These are phyloP conservation scores for Acrobasis consociella DNA, from an alignment of 2,888 invertebrate species.

Conservation along the genomic window DNA sequence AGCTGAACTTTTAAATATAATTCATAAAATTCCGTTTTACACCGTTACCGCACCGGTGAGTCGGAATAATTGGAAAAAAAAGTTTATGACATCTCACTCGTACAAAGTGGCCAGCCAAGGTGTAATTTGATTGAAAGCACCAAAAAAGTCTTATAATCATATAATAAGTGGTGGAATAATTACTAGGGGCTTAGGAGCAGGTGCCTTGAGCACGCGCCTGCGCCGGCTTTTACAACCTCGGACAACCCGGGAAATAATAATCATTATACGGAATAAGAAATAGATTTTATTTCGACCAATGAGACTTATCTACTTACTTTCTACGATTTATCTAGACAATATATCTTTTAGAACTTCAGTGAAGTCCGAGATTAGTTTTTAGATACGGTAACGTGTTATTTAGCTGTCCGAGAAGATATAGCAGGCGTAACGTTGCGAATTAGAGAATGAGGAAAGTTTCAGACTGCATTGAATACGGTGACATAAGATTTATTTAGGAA, in stretches of 20 bases:
- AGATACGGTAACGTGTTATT: neutral
- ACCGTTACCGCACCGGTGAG: constrained; percentile 58
- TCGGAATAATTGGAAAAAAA: constrained; percentile 57
- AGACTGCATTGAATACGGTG: neutral
- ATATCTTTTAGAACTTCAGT: constrained; percentile 7
- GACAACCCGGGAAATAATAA: constrained; percentile 49
- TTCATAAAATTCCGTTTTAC: constrained; percentile 65
- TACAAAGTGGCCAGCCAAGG: constrained; percentile 75
- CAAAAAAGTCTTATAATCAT: constrained; percentile 82
- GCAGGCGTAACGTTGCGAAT: neutral
- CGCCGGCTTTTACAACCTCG: constrained; percentile 42
- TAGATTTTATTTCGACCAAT: constrained; percentile 24
- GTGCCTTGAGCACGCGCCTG: constrained; percentile 68
- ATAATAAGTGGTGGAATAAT: constrained; percentile 82
- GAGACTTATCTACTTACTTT: too few species aligned
- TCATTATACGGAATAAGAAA: constrained; percentile 48
- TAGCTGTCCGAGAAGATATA: neutral
- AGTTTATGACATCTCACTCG: constrained; percentile 80
- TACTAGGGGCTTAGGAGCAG: constrained; percentile 76
- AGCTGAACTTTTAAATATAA: constrained; percentile 34
- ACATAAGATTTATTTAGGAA: too few species aligned
- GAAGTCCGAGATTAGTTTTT: neutral
- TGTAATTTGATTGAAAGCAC: constrained; percentile 83
- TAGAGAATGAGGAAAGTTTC: neutral
- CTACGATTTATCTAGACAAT: constrained; percentile 11